Percentiles rank a stretch among this genome's conserved stretches.
These are phyloP conservation scores for Latheticus oryzae DNA, from an alignment of 2,888 invertebrate species.

Conservation along the genomic window DNA sequence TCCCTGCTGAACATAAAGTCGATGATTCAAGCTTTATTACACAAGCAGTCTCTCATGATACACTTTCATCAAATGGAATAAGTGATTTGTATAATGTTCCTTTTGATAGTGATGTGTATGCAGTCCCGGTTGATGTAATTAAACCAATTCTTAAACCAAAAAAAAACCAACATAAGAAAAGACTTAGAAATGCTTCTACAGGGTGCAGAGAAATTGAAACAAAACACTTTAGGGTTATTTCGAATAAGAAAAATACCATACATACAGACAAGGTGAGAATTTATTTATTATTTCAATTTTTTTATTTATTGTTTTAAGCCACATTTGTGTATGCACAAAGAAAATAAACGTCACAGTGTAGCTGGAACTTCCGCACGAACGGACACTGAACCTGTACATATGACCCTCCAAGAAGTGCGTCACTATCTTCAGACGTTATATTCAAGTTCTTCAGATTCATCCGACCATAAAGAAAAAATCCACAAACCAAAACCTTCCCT, in stretches of 20 bases:
- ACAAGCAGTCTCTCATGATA: conserved; percentile 89
- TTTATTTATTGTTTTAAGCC: too few species aligned
- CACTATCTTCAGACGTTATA: conserved; percentile 86
- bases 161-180: conserved; percentile 62
- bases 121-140: conserved; percentile 86
- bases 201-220: conserved; percentile 63
- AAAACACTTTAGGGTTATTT: conserved; percentile 47
- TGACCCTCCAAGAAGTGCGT: conserved; percentile 86
- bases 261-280: conserved; percentile 49
- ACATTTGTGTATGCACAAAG: conserved; percentile 55
- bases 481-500: conserved; percentile 52
- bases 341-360: conserved; percentile 75
- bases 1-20: conserved; percentile 76
- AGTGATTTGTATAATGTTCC: conserved; percentile 90
- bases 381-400: conserved; percentile 81
- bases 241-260: conserved; percentile 46
- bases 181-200: conserved; percentile 63
- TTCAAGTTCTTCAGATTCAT: conserved; percentile 80
- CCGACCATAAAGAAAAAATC: conserved; percentile 66
- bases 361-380: conserved; percentile 72
- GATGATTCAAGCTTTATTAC: conserved; percentile 90
- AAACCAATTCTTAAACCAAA: conserved; percentile 69
- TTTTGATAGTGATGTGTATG: conserved; percentile 89
- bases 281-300: neutral
- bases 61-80: conserved; percentile 80